Conservation (phyloP, 2,797 vertebrate species). For the Cryptoprocta ferox region DNA sequence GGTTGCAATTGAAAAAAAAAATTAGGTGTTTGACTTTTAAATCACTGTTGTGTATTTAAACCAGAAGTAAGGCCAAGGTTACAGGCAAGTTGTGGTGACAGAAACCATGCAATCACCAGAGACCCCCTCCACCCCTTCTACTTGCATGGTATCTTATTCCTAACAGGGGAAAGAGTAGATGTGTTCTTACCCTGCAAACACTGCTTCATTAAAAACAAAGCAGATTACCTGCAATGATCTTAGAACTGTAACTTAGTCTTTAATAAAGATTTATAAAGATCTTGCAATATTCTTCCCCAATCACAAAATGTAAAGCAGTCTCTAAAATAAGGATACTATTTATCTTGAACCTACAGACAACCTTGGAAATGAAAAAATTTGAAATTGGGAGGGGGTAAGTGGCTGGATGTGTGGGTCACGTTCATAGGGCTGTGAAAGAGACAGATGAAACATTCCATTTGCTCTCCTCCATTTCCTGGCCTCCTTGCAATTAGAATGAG, state of each 20-base stretch:
- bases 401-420: not conserved
- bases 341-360: constrained; percentile 7
- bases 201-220: not conserved
- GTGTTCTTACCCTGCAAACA: not conserved
- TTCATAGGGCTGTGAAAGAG: not conserved
- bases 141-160: not conserved
- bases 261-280: constrained; percentile 11
- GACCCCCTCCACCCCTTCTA: not conserved
- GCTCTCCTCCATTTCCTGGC: not conserved
- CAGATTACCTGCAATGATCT: not conserved
- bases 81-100: not conserved
- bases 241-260: not conserved
- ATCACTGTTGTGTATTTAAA: not conserved
- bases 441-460: not conserved
- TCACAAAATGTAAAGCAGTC: not conserved
- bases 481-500: not conserved
- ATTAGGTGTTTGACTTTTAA: not conserved
- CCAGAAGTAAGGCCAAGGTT: not conserved
- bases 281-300: not conserved
- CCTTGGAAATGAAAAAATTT: not conserved
- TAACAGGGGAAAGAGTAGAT: not conserved
- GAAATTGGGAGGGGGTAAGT: not conserved
- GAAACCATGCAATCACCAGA: not conserved
- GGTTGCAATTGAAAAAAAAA: not conserved
- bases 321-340: not conserved